phyloP scores from a whole-genome alignment of 2,888 invertebrate genomes.

The Muschampia plurimacula region DNA sequence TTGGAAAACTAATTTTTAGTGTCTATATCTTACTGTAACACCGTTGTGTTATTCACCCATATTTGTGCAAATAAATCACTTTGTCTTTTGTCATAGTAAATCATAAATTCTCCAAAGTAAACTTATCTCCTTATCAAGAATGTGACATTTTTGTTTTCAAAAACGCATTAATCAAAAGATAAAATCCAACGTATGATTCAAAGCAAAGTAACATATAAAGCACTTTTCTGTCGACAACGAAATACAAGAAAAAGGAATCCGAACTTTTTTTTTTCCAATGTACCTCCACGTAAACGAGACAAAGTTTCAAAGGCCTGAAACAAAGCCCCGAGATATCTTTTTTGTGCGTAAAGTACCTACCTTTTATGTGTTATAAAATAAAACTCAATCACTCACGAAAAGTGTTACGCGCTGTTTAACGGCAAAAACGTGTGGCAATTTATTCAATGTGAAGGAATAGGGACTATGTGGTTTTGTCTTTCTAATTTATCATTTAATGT shows the following conservation, averaged over 20 bases:
- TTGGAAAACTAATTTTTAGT: no score
- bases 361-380: conserved; percentile 47
- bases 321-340: conserved; percentile 33
- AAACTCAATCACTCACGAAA: conserved; percentile 50
- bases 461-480: conserved; percentile 36
- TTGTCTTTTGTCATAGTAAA: background rate
- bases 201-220: conserved; percentile 19
- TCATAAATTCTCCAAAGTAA: background rate
- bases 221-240: conserved; percentile 22
- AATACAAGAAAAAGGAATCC: conserved; percentile 32
- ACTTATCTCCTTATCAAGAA: background rate
- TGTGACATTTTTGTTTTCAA: conserved; percentile 7
- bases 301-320: conserved; percentile 33
- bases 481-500: conserved; percentile 53
- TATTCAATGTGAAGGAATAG: conserved; percentile 42
- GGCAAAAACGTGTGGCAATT: conserved; percentile 46
- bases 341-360: conserved; percentile 41
- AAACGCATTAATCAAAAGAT: conserved; percentile 20
- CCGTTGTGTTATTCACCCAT: no score
- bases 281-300: conserved; percentile 34
- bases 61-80: no score
- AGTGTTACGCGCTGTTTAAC: conserved; percentile 48
- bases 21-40: no score
- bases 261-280: conserved; percentile 33
- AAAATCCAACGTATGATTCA: conserved; percentile 23